phyloP scores from a whole-genome alignment of 2,888 invertebrate species.

The Drosophila pseudotalamancana region DNA sequence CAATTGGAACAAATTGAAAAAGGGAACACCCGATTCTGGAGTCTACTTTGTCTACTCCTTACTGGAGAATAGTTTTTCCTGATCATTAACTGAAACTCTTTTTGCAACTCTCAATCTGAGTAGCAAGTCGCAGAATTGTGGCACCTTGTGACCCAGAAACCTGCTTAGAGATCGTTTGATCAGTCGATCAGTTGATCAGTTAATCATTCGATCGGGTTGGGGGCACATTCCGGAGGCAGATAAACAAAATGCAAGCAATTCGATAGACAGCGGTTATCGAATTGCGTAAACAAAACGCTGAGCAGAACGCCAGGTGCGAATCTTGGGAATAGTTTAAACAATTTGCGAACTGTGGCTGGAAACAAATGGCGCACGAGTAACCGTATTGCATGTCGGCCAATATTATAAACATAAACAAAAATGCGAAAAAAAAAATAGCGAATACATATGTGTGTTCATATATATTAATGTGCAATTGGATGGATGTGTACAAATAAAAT shows the following conservation, averaged over 20 bases:
- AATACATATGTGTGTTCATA: too few relatives aligned
- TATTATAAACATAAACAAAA: constrained; percentile 36
- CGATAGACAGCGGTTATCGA: constrained; percentile 3
- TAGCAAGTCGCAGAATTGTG: too few relatives aligned
- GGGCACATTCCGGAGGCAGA: not conserved
- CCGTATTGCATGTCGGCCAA: constrained; percentile 8
- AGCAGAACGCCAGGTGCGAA: too few relatives aligned
- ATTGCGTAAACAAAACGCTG: constrained; percentile 6
- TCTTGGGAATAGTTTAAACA: not conserved
- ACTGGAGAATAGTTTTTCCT: too few relatives aligned
- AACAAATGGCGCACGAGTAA: constrained; percentile 11
- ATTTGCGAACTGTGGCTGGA: constrained; percentile 7
- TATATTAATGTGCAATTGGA: too few relatives aligned
- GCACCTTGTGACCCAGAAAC: not conserved
- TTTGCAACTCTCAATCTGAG: too few relatives aligned
- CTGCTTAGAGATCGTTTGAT: not conserved
- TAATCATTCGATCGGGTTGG: not conserved
- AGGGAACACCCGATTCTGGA: too few relatives aligned
- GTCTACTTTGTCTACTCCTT: too few relatives aligned
- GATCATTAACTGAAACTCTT: too few relatives aligned
- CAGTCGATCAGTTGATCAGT: not conserved
- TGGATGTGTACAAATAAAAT: constrained; percentile 27
- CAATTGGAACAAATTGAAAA: too few relatives aligned
- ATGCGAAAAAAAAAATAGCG: constrained; percentile 22
- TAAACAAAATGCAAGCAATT: constrained; percentile 5